Evolutionary conservation across 2,113 vertebrate species (phyloP).

Genomic region (Perognathus longimembris): DNA sequence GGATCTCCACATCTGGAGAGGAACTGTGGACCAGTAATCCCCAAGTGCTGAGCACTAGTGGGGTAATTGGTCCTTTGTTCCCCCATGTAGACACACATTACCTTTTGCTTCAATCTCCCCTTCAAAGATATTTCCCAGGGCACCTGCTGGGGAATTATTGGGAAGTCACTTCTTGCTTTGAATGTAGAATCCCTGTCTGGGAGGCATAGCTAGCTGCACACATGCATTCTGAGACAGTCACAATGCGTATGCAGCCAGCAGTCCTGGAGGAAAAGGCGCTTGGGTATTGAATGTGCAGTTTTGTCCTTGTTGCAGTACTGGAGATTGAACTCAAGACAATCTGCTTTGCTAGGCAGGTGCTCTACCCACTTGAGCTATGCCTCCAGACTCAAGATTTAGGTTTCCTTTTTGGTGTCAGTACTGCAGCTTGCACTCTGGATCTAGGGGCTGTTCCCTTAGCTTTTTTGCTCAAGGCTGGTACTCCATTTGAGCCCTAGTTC

Average conservation of each 20-base stretch:
- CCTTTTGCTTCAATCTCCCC: neutral
- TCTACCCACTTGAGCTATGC: neutral
- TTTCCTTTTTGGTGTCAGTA: no score
- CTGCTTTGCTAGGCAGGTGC: neutral
- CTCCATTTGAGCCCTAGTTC: no score
- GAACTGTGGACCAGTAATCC: no score
- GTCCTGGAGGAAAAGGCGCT: neutral
- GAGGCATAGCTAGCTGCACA: accelerated
- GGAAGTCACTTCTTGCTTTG: neutral
- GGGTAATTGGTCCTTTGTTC: no score
- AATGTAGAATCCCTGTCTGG: accelerated
- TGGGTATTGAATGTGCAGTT: no score
- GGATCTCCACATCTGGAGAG: neutral
- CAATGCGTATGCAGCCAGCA: neutral
- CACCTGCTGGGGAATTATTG: neutral
- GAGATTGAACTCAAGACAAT: neutral
- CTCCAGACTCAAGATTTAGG: neutral
- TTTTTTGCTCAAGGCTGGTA: no score
- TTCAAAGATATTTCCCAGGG: neutral
- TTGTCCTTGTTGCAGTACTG: neutral
- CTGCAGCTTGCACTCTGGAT: no score
- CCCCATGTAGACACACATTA: neutral
- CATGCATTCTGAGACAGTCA: no score
- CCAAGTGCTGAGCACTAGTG: neutral
- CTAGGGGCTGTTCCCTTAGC: no score